A percentile compares a stretch with the other conserved stretches of the same genome.
Evolutionary conservation across 2,888 invertebrate genomes (phyloP).

Genomic region (Gibbula magus): DNA sequence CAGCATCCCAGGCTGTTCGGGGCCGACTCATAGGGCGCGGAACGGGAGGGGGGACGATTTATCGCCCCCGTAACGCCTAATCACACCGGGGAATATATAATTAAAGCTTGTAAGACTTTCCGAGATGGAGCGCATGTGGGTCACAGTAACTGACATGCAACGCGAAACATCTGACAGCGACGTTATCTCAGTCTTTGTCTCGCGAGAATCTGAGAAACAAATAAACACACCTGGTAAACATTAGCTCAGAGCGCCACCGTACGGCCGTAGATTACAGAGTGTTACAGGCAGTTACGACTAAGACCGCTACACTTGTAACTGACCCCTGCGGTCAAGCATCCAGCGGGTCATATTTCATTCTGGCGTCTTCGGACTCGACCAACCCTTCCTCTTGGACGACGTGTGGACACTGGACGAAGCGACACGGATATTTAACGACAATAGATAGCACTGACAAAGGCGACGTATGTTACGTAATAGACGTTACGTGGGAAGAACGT

Average conservation of each 20-base stretch:
- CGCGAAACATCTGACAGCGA: background rate
- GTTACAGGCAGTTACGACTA: background rate
- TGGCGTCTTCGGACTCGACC: too few species aligned
- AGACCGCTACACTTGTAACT: background rate
- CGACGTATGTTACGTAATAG: too few species aligned
- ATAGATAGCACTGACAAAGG: too few species aligned
- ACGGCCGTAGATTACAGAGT: background rate
- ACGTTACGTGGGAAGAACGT: too few species aligned
- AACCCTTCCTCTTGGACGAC: too few species aligned
- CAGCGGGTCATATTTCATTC: background rate
- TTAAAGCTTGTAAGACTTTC: background rate
- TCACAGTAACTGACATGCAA: background rate
- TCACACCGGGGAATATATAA: background rate
- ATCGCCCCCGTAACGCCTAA: background rate
- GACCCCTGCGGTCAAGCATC: background rate
- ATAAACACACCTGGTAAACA: slow-evolving; percentile 8
- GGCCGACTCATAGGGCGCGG: too few species aligned
- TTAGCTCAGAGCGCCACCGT: background rate
- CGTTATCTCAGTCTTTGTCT: background rate
- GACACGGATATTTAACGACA: too few species aligned
- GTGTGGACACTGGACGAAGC: too few species aligned
- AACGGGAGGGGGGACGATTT: background rate
- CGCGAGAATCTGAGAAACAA: background rate
- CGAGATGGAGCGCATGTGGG: background rate
- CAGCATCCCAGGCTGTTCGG: too few species aligned